phyloP scores from a whole-genome alignment of 64 coral and sea anemone species.

The Stichodactyla helianthus region DNA sequence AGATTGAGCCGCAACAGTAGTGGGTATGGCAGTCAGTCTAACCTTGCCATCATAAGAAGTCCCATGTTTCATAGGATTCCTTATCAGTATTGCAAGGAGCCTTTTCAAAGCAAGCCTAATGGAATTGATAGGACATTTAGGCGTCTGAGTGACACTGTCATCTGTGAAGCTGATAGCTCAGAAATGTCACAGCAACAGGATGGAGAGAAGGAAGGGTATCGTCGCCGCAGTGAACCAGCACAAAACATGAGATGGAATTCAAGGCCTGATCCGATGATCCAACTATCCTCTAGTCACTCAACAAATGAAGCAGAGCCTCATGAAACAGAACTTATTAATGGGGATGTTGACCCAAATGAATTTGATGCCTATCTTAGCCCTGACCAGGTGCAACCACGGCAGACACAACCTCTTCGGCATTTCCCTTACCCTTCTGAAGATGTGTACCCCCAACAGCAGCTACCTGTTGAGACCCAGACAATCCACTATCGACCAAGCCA shows the following conservation, averaged over 20 bases:
- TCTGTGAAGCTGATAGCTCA: slow-evolving; percentile 98
- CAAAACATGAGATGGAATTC: slow-evolving; percentile 49
- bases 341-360: slow-evolving; percentile 64
- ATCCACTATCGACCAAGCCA: slow-evolving; percentile 79
- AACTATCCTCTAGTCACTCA: not conserved
- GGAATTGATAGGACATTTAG: slow-evolving; percentile 37
- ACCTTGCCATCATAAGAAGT: slow-evolving; percentile 76
- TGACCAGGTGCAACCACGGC: slow-evolving; percentile 29
- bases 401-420: slow-evolving; percentile 80
- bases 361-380: slow-evolving; percentile 72
- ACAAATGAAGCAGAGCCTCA: slow-evolving; percentile 41
- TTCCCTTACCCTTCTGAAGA: slow-evolving; percentile 82
- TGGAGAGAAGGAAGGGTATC: slow-evolving; percentile 58
- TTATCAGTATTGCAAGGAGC: slow-evolving; percentile 25
- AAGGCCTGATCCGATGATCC: slow-evolving; percentile 44
- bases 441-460: slow-evolving; percentile 30
- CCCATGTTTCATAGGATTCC: slow-evolving; percentile 81
- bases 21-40: slow-evolving; percentile 97
- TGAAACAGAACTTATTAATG: slow-evolving; percentile 73
- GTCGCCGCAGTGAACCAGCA: slow-evolving; percentile 88
- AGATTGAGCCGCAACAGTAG: slow-evolving; percentile 91
- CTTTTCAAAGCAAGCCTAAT: slow-evolving; percentile 3
- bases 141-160: slow-evolving; percentile 90
- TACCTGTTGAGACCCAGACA: slow-evolving; percentile 53
- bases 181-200: slow-evolving; percentile 50